Evolutionary conservation across 2,888 invertebrate genomes (phyloP).

Genomic region (Pedicia rivosa): DNA sequence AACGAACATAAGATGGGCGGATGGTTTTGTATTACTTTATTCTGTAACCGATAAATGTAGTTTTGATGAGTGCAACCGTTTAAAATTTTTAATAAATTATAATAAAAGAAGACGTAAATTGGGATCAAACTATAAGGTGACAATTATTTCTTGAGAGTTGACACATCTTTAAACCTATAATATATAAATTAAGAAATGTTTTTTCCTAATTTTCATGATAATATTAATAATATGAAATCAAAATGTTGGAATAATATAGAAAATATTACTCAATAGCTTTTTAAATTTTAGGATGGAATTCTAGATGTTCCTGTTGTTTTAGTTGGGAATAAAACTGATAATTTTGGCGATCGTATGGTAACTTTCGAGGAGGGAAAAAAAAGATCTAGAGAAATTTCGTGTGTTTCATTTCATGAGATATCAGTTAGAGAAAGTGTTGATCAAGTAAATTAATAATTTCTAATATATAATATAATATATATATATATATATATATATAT

Average conservation of each 20-base stretch:
- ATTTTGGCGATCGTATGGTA: conserved; percentile 68
- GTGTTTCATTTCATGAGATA: conserved; percentile 71
- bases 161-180: too few species aligned
- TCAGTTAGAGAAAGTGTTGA: conserved; percentile 72
- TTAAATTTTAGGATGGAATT: conserved; percentile 35
- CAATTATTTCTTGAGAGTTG: too few species aligned
- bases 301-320: conserved; percentile 60
- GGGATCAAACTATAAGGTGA: conserved; percentile 40
- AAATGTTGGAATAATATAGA: too few species aligned
- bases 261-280: too few species aligned
- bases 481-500: too few species aligned
- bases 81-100: conserved; percentile 69
- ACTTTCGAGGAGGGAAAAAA: conserved; percentile 54
- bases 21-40: conserved; percentile 73
- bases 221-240: too few species aligned
- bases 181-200: too few species aligned
- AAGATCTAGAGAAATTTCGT: conserved; percentile 61
- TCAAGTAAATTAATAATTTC: conserved; percentile 36
- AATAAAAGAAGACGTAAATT: conserved; percentile 54
- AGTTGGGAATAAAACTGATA: conserved; percentile 71
- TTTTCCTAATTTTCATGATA: too few species aligned
- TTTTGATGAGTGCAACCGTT: conserved; percentile 69
- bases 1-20: conserved; percentile 73
- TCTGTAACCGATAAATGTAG: conserved; percentile 81
- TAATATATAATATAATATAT: too few species aligned